Conservation (phyloP, 2,113 vertebrate genomes). For the Marmota monax region DNA sequence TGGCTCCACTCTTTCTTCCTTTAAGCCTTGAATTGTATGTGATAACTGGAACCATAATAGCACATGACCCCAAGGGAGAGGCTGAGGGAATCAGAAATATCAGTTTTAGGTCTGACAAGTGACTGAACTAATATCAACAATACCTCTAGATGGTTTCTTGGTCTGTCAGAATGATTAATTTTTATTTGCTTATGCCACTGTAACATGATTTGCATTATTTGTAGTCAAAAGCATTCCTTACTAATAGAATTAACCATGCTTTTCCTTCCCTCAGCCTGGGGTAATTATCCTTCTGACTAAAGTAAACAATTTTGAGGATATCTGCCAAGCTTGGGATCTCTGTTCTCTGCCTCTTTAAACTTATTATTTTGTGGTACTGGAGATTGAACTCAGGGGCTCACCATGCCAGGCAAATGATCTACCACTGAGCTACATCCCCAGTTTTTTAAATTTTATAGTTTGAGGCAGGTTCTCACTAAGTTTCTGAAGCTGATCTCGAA, state of each 20-base stretch:
- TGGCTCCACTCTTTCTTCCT: not conserved
- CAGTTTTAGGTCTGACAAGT: not conserved
- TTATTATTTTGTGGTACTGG: not conserved
- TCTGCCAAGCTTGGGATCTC: not conserved
- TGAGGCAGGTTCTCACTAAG: not conserved
- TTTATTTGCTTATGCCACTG: not conserved
- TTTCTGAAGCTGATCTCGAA: not conserved
- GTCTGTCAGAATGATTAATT: not conserved
- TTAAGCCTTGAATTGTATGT: not conserved
- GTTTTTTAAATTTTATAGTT: not conserved
- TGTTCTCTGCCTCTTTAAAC: not conserved
- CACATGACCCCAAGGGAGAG: not conserved
- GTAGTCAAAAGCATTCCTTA: not conserved
- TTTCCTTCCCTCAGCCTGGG: not conserved
- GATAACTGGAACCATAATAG: not conserved
- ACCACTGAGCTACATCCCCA: not conserved
- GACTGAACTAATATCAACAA: not conserved
- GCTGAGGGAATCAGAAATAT: not conserved
- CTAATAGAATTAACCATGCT: not conserved
- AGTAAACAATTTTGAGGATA: not conserved
- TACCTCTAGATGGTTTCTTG: not conserved
- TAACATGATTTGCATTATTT: not conserved
- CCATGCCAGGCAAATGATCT: not conserved
- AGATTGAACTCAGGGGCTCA: not conserved
- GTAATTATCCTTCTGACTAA: not conserved